Evolutionary conservation across 2,113 vertebrate species (phyloP), one percentile per base, ranked within the genome.

Genomic region (Aspidoscelis tigris): DNA sequence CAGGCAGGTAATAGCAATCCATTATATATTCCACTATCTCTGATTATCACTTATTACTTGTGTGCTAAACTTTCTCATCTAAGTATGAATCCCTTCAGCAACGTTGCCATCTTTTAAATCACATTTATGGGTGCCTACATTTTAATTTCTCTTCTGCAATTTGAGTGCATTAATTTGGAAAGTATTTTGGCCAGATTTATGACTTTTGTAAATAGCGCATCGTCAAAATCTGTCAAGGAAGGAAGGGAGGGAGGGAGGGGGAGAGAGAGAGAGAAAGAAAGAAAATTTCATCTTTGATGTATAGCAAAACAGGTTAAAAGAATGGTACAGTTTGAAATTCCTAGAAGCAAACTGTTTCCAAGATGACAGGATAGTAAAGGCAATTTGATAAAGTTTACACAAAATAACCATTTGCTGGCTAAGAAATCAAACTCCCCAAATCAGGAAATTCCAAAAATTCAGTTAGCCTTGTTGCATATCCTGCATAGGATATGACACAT

Each of bases 381-480:
- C 6, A 33, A 70, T 39, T 39, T 41, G 18, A 33, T 70, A 33
- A 11, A 4, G 16, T 66, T 7, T 26, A 64, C 12, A 26, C 5
- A 12, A 16, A 64, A 64, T n/a, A 61, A 24, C 7, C 24, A 11
- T 82, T 82, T n/a, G 14, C 71, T 24, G 58, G 14, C 58, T 61
- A 61, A 61, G 55, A 26, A 64, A 82, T 74, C 39, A 65, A 75
- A 10, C 71, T 11, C 72, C 75, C 26, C 58, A 75, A 22, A 82
- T 75, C 81, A 82, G 81, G 81, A 82, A 82, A 82, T 82, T 65
- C 81, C 81, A 75, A 82, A 82, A 8, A 22, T 82, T 73, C 61
- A 75, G 55, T 75, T 65, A 75, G 58, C 71, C 71, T 65, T 75
- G 58, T 66, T 82, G 72, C 58, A 75, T 82, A 66, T 82, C 58